Base-by-base conservation (phyloP, 2,888 invertebrate species). In the Corbicula japonica region DNA sequence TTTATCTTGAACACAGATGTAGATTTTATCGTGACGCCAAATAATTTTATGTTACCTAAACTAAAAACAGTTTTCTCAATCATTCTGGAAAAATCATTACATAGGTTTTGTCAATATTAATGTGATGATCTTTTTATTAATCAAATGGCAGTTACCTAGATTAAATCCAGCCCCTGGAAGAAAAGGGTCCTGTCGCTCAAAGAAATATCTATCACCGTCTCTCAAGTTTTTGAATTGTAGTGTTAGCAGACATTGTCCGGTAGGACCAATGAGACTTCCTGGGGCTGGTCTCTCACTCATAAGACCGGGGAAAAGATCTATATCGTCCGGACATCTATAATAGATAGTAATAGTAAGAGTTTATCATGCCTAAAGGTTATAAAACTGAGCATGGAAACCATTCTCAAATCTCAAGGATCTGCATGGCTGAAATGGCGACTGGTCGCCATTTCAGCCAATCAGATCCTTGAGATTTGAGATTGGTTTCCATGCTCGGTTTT, bases 281-380 rank as follows among this genome's bases (percentile, higher is more conserved):
- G 94, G 93, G 73, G 94, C 96, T 77, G 97, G 96, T 8, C 95
- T 95, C 91, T 98, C 98, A 18, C 97, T 96, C 32, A 98, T 91
- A 0, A 97, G 97, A 0, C 97, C 98, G 0, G 97, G 96, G 93
- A 97, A 98, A 35, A 98, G 93, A 92, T 98, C 98, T 34, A 98
- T 95, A 92, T 98, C 98, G 3, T 97, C 96, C 0, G 97, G 96
- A 35, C 95, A 95, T 73, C 95, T 95, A 26, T 26, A 58, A 32
- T 32, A 32, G n/a, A 28, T 12, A 1, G 5, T n/a, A 12, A 32
- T 15, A 15, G 32, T 15, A 30, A 28, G n/a, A 30, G 18, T n/a
- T 2, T 48, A 48, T 10, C n/a, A n/a, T n/a, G n/a, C n/a, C n/a
- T n/a, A n/a, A n/a, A n/a, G n/a, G n/a, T n/a, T n/a, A n/a, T n/a